Evolutionary conservation across 1,140 invertebrate species (phyloP).

Genomic region (Apis mellifera): DNA sequence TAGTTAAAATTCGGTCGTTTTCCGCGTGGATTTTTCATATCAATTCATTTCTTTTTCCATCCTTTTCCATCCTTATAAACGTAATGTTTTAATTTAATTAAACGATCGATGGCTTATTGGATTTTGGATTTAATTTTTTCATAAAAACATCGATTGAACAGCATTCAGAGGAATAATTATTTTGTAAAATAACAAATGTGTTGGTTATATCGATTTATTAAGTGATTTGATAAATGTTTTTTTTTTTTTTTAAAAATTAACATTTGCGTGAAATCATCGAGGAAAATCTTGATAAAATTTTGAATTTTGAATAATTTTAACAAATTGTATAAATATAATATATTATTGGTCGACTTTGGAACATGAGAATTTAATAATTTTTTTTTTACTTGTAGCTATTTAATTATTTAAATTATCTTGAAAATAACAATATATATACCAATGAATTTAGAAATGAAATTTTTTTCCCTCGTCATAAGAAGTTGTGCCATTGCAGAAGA

Average conservation of each 20-base stretch:
- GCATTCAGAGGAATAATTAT: neutral
- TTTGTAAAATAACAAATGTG: neutral
- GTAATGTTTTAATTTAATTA: conserved; percentile 32
- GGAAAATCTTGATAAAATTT: neutral
- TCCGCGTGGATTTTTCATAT: conserved; percentile 23
- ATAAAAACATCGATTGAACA: conserved; percentile 6
- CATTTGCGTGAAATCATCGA: neutral
- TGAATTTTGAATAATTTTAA: too few relatives aligned
- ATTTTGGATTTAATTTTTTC: neutral
- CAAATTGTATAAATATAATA: too few relatives aligned
- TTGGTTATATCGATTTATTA: neutral
- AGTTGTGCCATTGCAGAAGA: too few relatives aligned
- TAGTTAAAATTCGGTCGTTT: conserved; percentile 37
- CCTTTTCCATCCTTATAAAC: conserved; percentile 7
- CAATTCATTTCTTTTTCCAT: neutral
- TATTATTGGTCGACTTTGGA: too few relatives aligned
- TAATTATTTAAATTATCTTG: too few relatives aligned
- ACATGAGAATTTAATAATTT: too few relatives aligned
- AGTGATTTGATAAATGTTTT: neutral
- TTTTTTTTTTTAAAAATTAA: neutral
- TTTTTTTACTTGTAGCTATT: too few relatives aligned
- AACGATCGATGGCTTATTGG: conserved; percentile 24
- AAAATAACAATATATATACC: too few relatives aligned
- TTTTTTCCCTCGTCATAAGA: too few relatives aligned
- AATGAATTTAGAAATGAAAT: too few relatives aligned